A percentile compares a stretch with the other conserved stretches of the same genome.
Conservation (phyloP, 2,113 vertebrate genomes). For the Pseudolaguvia tuberculata region DNA sequence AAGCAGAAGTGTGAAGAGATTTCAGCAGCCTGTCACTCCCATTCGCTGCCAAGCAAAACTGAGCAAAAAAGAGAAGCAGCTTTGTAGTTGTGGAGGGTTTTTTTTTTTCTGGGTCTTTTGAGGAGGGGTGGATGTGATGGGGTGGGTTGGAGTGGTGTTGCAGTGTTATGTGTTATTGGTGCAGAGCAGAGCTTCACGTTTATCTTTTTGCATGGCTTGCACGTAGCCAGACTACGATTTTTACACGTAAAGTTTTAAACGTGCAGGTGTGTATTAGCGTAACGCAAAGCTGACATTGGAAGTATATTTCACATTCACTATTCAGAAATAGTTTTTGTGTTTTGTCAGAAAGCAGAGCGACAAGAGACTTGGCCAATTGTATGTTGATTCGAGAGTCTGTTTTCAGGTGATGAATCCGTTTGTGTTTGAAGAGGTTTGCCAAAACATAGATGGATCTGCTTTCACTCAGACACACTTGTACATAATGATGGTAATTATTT, state of each 20-base stretch:
- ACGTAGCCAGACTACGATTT: slow-evolving; percentile 21
- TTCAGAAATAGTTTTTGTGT: neutral
- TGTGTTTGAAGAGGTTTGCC: no score
- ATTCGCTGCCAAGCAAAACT: slow-evolving; percentile 47
- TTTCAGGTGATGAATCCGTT: no score
- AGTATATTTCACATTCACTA: neutral
- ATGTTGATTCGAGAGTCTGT: slow-evolving; percentile 28
- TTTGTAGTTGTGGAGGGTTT: slow-evolving; percentile 44
- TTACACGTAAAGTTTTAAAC: neutral
- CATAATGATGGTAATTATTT: slow-evolving; percentile 44
- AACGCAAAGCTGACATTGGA: neutral
- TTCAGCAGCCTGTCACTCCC: slow-evolving; percentile 50
- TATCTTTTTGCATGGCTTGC: slow-evolving; percentile 21
- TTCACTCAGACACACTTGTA: slow-evolving; percentile 34
- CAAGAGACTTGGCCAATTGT: slow-evolving; percentile 3
- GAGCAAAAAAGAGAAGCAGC: slow-evolving; percentile 45
- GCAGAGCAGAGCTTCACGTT: slow-evolving; percentile 34
- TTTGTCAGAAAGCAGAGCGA: neutral
- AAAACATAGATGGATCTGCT: slow-evolving; percentile 31
- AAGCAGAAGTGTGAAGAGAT: slow-evolving; percentile 45
- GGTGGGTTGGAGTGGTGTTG: slow-evolving; percentile 7
- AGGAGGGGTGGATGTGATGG: neutral
- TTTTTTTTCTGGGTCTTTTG: slow-evolving; percentile 20
- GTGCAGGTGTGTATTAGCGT: neutral
- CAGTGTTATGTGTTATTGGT: slow-evolving; percentile 16